These are phyloP conservation scores for Melanotaenia pygmaea DNA, from an alignment of 2,797 vertebrate species.

Conservation along the genomic window DNA sequence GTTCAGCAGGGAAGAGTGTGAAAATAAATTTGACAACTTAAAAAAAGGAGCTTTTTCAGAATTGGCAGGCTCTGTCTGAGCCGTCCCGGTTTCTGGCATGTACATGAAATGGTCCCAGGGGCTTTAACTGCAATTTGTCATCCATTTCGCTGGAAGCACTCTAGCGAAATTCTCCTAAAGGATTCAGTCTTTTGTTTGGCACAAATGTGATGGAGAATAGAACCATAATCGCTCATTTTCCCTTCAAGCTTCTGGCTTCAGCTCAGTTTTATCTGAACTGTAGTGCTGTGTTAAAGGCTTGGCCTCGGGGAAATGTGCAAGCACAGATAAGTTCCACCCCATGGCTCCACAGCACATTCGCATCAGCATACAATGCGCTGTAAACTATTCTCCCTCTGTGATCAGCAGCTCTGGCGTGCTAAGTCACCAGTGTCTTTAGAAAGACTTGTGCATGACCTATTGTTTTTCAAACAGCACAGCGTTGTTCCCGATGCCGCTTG, in stretches of 20 bases:
- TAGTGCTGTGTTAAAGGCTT: conserved; percentile 39
- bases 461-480: conserved; percentile 27
- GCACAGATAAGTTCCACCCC: conserved; percentile 56
- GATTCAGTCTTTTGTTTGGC: conserved; percentile 60
- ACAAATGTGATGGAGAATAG: conserved; percentile 50
- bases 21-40: conserved; percentile 59
- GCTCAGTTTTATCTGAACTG: conserved; percentile 55
- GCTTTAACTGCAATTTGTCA: conserved; percentile 54
- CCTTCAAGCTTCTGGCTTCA: conserved; percentile 57
- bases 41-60: conserved; percentile 52
- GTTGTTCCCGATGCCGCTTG: conserved; percentile 14
- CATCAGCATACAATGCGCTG: conserved; percentile 22
- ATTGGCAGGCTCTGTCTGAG: conserved; percentile 44
- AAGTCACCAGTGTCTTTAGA: conserved; percentile 43
- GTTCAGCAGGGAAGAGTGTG: conserved; percentile 59
- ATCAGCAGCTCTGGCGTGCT: conserved; percentile 15
- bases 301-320: conserved; percentile 56
- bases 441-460: conserved; percentile 11
- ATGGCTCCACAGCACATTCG: conserved; percentile 32
- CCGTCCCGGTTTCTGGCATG: conserved; percentile 54
- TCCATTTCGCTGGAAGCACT: conserved; percentile 47
- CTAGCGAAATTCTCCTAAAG: conserved; percentile 47
- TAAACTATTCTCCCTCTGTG: conserved; percentile 29
- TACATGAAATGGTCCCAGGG: conserved; percentile 49
- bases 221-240: conserved; percentile 47